These are phyloP conservation scores for Anguilla obscura DNA, from an alignment of 2,797 vertebrate genomes.

Conservation along the genomic window DNA sequence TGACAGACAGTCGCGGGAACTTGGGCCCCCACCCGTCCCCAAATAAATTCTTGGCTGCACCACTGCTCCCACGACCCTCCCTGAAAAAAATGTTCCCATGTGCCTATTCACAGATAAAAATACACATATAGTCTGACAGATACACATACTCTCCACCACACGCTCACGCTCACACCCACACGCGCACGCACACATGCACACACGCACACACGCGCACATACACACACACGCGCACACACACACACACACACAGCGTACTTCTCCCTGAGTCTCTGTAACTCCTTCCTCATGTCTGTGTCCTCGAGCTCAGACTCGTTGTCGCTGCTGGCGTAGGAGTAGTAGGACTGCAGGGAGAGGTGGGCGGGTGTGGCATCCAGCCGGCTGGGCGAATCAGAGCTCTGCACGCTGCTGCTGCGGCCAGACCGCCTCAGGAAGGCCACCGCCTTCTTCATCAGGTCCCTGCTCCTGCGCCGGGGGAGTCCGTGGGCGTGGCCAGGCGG, in stretches of 20 bases:
- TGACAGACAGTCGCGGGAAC: background rate
- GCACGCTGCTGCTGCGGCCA: conserved; percentile 77
- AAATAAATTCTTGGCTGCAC: background rate
- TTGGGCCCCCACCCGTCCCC: background rate
- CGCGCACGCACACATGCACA: background rate
- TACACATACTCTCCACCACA: background rate
- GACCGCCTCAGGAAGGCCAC: conserved; percentile 87
- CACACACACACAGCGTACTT: conserved; percentile 76
- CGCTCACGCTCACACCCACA: conserved; percentile 12
- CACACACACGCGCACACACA: background rate
- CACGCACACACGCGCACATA: background rate
- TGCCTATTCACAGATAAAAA: conserved; percentile 1
- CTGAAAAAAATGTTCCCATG: background rate
- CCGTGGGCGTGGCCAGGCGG: conserved; percentile 57
- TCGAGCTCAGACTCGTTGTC: conserved; percentile 98
- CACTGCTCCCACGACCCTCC: too few relatives aligned
- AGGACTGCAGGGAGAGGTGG: conserved; percentile 80
- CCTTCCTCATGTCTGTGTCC: conserved; percentile 90
- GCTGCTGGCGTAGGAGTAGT: conserved; percentile 84
- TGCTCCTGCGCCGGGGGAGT: conserved; percentile 74
- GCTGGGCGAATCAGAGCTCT: conserved; percentile 79
- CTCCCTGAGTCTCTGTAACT: conserved; percentile 89
- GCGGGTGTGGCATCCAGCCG: conserved; percentile 68
- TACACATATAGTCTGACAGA: background rate
- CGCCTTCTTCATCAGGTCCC: conserved; percentile 88